Evolutionary conservation across 1,140 invertebrate species (phyloP).

Genomic region (Paraescarpia echinospica): DNA sequence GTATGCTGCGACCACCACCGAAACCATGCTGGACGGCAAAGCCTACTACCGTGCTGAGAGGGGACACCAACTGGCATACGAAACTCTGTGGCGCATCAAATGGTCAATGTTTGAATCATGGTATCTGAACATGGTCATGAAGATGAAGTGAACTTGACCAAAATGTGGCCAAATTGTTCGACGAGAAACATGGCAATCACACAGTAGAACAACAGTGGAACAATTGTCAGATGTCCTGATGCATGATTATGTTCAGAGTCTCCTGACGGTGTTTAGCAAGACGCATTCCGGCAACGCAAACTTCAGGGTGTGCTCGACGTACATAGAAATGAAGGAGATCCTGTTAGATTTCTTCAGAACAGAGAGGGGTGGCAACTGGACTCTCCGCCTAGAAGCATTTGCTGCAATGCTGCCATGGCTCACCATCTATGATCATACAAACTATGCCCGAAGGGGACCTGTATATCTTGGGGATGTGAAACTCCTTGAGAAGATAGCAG

Average conservation of each 20-base stretch:
- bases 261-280: neutral
- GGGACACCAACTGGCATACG: neutral
- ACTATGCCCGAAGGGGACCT: neutral
- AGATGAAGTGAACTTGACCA: no score
- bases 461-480: neutral
- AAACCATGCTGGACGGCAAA: conserved; percentile 27
- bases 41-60: conserved; percentile 22
- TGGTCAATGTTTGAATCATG: neutral
- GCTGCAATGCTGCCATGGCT: neutral
- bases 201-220: neutral
- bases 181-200: no score
- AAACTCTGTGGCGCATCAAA: neutral
- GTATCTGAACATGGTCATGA: conserved; percentile 8
- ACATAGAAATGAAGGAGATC: neutral
- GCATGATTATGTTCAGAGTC: neutral
- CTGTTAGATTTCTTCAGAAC: neutral
- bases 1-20: conserved; percentile 22
- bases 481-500: no score
- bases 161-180: no score
- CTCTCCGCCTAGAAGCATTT: neutral
- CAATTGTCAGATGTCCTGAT: neutral
- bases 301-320: neutral
- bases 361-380: conserved; percentile 7
- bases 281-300: neutral
- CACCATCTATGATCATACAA: no score